phyloP scores from a whole-genome alignment of 2,888 invertebrate species.

The Notodonta ziczac region DNA sequence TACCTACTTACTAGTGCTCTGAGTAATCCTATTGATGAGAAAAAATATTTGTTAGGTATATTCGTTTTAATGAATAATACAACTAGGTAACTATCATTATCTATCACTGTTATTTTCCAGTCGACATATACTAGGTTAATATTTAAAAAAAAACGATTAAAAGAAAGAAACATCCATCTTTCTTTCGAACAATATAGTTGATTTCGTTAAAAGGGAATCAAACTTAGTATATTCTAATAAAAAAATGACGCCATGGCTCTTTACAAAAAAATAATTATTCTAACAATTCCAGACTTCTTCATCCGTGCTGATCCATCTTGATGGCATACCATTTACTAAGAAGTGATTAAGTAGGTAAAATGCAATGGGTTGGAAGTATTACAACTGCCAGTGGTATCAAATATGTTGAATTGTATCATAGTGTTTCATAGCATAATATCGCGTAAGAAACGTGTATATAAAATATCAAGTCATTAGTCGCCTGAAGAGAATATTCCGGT shows the following conservation, averaged over 20 bases:
- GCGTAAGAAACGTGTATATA: conserved; percentile 66
- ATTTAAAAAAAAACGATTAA: conserved; percentile 2
- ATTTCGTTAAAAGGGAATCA: too few relatives aligned
- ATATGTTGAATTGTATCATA: conserved; percentile 28
- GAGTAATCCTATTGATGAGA: conserved; percentile 1
- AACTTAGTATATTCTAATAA: too few relatives aligned
- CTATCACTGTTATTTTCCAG: neutral
- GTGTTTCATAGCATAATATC: conserved; percentile 32
- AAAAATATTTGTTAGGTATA: neutral
- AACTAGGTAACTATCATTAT: neutral
- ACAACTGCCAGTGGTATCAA: conserved; percentile 31
- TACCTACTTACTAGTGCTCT: neutral
- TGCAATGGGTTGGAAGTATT: conserved; percentile 16
- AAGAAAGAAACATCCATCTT: too few relatives aligned
- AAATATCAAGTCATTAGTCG: conserved; percentile 83
- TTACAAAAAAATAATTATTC: conserved; percentile 7
- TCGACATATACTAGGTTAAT: neutral
- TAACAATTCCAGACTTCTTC: neutral
- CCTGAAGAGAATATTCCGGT: conserved; percentile 83
- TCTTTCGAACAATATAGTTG: too few relatives aligned
- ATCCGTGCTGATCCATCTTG: too few relatives aligned
- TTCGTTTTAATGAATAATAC: neutral
- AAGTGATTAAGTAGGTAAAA: too few relatives aligned
- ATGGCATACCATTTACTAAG: too few relatives aligned
- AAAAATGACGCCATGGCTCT: too few relatives aligned